Evolutionary conservation across 2,113 vertebrate genomes (phyloP), one percentile per base, ranked within the genome.

Genomic region (Microcebus lehilahytsara): DNA sequence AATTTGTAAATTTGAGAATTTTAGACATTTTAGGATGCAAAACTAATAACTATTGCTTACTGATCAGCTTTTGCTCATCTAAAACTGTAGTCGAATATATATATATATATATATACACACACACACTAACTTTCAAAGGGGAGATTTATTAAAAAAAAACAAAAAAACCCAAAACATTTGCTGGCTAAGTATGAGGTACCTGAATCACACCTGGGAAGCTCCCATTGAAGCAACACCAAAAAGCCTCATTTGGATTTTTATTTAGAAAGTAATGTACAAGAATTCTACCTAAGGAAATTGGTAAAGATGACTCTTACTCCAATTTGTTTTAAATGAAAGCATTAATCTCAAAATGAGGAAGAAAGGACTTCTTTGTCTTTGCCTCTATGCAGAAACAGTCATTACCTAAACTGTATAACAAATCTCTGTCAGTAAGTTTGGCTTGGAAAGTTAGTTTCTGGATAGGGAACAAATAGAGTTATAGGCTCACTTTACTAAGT

Each of bases 311-410:
- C 40, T 58, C 88, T 91, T 69, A 62, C 85, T 87, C 81, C 58
- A 20, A 67, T 84, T 93, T 96, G 53, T 60, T 94, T 93, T 93
- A 91, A 87, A 60, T 69, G 72, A 78, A 96, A 53, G 77, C 71
- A 46, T 40, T 88, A 58, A 93, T 93, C n/a, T 69, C 71, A 20
- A 79, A 79, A 74, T 78, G 34, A 78, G 19, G 71, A 77, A 96
- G 49, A 60, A 96, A 71, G 27, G 14, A 83, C 46, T 62, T 78
- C 13, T 74, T 32, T 40, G 30, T 69, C 64, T 79, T 53, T 89
- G 49, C 67, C 75, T 92, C 20, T 87, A 9, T 49, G 37, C 11
- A 87, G n/a, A 89, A 91, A 62, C 10, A 58, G 27, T 6, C 46
- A 37, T 89, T 89, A 27, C 37, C 23, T 62, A 9, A 89, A 37